phyloP scores from a whole-genome alignment of 2,797 vertebrate genomes.

The Oryzias dopingdopingensis region DNA sequence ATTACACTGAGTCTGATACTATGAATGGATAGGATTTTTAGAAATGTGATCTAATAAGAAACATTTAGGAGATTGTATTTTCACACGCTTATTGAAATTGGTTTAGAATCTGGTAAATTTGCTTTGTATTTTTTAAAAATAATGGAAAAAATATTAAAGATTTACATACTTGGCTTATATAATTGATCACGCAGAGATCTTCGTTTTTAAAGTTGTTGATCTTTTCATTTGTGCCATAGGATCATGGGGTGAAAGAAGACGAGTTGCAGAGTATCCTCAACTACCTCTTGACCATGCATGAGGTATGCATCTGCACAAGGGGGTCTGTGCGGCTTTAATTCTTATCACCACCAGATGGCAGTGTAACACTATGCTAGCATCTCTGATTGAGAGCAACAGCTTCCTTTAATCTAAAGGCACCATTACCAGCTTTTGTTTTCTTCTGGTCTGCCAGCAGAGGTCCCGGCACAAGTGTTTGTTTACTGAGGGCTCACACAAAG shows the following conservation, averaged over 20 bases:
- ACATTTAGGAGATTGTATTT: neutral
- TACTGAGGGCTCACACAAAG: constrained; percentile 50
- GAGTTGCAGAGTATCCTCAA: constrained; percentile 97
- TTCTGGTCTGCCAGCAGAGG: constrained; percentile 38
- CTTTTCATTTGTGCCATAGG: constrained; percentile 67
- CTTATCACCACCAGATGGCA: constrained; percentile 64
- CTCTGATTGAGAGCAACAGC: constrained; percentile 6
- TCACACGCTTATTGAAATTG: neutral
- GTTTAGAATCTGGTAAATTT: neutral
- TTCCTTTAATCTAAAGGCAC: constrained; percentile 16
- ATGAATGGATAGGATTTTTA: too few species aligned
- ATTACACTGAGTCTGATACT: too few species aligned
- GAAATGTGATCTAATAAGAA: too few species aligned
- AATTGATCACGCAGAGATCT: neutral
- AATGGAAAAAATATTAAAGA: neutral
- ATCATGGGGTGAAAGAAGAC: constrained; percentile 94
- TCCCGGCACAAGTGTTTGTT: constrained; percentile 54
- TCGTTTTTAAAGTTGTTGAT: neutral
- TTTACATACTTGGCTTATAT: neutral
- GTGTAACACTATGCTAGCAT: constrained; percentile 20
- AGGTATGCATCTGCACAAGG: constrained; percentile 77
- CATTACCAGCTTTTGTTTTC: constrained; percentile 43
- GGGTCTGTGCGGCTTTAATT: too few species aligned
- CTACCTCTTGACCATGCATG: constrained; percentile 96
- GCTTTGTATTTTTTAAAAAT: neutral